phyloP scores from a whole-genome alignment of 2,888 invertebrate species.

The Tachina grossa region DNA sequence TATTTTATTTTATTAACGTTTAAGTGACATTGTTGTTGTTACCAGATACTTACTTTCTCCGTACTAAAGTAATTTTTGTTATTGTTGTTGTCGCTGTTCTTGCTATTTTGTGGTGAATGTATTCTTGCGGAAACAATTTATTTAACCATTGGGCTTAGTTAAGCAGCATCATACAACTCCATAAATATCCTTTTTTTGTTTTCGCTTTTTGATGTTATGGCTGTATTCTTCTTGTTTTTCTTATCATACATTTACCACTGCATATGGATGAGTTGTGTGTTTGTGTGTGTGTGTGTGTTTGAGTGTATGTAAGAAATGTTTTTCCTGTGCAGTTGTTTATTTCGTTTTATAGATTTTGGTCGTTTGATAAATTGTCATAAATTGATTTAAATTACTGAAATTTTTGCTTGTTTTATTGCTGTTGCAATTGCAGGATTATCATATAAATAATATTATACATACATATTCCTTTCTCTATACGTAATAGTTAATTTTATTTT shows the following conservation, averaged over 20 bases:
- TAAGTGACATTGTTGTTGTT: conserved; percentile 57
- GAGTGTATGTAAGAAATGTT: neutral
- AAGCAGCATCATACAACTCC: conserved; percentile 65
- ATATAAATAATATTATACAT: neutral
- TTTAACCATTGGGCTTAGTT: conserved; percentile 63
- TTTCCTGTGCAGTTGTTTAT: conserved; percentile 41
- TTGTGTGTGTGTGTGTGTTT: neutral
- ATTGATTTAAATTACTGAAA: conserved; percentile 65
- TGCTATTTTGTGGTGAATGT: conserved; percentile 53
- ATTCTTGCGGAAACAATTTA: conserved; percentile 69
- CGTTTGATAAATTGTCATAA: conserved; percentile 60
- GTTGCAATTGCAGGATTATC: conserved; percentile 35
- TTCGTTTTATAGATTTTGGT: conserved; percentile 56
- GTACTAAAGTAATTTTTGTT: neutral
- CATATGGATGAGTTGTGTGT: neutral
- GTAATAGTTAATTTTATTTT: neutral
- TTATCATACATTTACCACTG: conserved; percentile 6
- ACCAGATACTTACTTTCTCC: conserved; percentile 24
- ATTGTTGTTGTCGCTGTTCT: conserved; percentile 8
- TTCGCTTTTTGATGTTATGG: conserved; percentile 51
- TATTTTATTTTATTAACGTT: conserved; percentile 47
- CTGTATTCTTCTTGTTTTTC: conserved; percentile 22
- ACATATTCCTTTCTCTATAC: neutral
- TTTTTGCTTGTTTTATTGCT: conserved; percentile 36
- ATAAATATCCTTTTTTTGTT: conserved; percentile 55